Evolutionary conservation across 2,888 invertebrate species (phyloP).

Genomic region (Alloplasta piceator): DNA sequence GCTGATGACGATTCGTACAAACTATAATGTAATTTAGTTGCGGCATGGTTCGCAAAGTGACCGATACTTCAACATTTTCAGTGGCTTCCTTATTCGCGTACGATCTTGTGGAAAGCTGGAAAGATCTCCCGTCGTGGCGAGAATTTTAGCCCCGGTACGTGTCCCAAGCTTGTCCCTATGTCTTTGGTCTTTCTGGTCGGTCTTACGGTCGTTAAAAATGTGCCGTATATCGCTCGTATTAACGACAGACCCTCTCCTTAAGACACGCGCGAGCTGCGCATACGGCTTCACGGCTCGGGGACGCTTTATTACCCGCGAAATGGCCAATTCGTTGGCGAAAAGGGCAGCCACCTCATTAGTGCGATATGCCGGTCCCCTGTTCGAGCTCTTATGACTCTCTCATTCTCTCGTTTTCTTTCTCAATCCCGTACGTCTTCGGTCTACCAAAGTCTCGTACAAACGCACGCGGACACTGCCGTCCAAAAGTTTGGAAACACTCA

Average conservation of each 20-base stretch:
- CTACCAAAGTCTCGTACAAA: constrained; percentile 10
- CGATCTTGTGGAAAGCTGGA: constrained; percentile 22
- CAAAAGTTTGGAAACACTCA: no score
- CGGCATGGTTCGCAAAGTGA: constrained; percentile 25
- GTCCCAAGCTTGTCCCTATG: constrained; percentile 34
- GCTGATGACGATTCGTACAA: constrained; percentile 18
- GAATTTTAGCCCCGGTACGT: constrained; percentile 14
- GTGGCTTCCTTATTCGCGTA: constrained; percentile 47
- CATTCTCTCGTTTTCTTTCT: constrained; percentile 40
- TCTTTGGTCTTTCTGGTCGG: constrained; percentile 64
- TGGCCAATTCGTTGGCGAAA: constrained; percentile 74
- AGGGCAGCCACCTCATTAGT: constrained; percentile 78
- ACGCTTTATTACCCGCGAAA: constrained; percentile 76
- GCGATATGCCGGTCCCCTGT: constrained; percentile 49
- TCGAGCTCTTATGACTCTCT: constrained; percentile 34
- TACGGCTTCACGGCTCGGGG: constrained; percentile 65
- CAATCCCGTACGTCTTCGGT: constrained; percentile 11
- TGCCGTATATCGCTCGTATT: constrained; percentile 59
- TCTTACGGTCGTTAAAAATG: constrained; percentile 45
- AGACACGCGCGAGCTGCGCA: constrained; percentile 45
- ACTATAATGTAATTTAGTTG: constrained; percentile 24
- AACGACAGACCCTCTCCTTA: constrained; percentile 49
- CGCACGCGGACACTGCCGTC: background rate
- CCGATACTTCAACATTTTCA: constrained; percentile 34
- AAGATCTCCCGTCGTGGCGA: constrained; percentile 45